Conservation (phyloP, 37 sponge, comb jelly and placozoan genomes). For the Beroe forskalii region DNA sequence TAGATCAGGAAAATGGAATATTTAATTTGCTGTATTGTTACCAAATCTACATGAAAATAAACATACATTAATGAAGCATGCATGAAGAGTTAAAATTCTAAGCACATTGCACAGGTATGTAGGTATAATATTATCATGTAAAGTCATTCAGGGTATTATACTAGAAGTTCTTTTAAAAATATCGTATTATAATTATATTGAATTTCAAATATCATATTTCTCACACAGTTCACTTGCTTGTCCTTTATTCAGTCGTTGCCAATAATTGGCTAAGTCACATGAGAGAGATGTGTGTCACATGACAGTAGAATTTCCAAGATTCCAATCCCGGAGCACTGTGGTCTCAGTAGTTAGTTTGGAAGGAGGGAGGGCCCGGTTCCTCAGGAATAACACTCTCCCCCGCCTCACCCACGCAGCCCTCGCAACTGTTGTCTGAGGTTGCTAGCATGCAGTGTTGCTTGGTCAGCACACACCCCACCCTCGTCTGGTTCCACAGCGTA, state of each 20-base stretch:
- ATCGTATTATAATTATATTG: neutral
- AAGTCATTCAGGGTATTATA: no score
- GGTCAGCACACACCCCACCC: constrained; percentile 64
- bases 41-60: no score
- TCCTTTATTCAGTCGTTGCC: no score
- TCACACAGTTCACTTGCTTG: no score
- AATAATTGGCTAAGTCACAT: no score
- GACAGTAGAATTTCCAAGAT: neutral
- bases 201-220: no score
- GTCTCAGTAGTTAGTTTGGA: constrained; percentile 61
- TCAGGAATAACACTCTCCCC: neutral
- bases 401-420: neutral
- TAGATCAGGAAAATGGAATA: no score
- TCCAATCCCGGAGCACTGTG: neutral
- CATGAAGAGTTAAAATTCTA: neutral
- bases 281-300: no score
- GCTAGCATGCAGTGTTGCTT: constrained; percentile 66
- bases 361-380: constrained; percentile 41
- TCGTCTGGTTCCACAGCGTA: constrained; percentile 65
- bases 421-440: neutral
- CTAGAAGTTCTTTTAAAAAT: neutral
- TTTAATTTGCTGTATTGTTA: no score
- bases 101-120: no score
- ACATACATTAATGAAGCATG: neutral
- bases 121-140: no score